A percentile compares a stretch with the other conserved stretches of the same genome.
These are phyloP conservation scores for Orthosia gothica DNA, from an alignment of 2,888 invertebrate genomes.

Conservation along the genomic window DNA sequence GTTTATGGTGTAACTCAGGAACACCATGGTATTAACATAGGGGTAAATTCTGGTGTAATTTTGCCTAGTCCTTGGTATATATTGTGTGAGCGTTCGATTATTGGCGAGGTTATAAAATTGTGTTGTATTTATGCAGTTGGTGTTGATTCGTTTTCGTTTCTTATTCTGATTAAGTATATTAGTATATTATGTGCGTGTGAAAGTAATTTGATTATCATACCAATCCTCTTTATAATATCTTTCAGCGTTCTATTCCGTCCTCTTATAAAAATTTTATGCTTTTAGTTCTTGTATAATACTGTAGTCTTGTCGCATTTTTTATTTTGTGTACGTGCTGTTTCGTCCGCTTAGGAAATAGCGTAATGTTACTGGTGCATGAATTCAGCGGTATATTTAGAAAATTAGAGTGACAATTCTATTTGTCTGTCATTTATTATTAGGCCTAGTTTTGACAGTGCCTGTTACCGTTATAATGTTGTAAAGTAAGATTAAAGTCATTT, in stretches of 20 bases:
- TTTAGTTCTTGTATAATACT: slow-evolving; percentile 16
- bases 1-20: slow-evolving; percentile 55
- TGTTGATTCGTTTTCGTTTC: slow-evolving; percentile 1
- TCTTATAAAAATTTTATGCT: slow-evolving; percentile 9
- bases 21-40: slow-evolving; percentile 41
- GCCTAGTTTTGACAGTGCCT: slow-evolving; percentile 16
- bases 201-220: not conserved
- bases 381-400: slow-evolving; percentile 28
- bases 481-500: slow-evolving; percentile 29
- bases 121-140: slow-evolving; percentile 14
- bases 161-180: slow-evolving; percentile 5
- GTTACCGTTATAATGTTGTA: not conserved
- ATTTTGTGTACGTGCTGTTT: slow-evolving; percentile 19
- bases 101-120: not conserved
- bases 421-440: slow-evolving; percentile 35
- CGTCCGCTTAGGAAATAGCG: slow-evolving; percentile 30
- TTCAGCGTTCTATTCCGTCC: not conserved
- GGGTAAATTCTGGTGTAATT: slow-evolving; percentile 14
- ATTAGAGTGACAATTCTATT: slow-evolving; percentile 34
- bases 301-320: slow-evolving; percentile 20
- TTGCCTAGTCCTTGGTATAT: slow-evolving; percentile 9
- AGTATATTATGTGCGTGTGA: slow-evolving; percentile 16
- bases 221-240: not conserved
- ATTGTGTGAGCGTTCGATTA: slow-evolving; percentile 14
- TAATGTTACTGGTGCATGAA: slow-evolving; percentile 23